Evolutionary conservation across 2,113 vertebrate genomes (phyloP), one percentile per base, ranked within the genome.

Genomic region (Erythrocercus mccallii): DNA sequence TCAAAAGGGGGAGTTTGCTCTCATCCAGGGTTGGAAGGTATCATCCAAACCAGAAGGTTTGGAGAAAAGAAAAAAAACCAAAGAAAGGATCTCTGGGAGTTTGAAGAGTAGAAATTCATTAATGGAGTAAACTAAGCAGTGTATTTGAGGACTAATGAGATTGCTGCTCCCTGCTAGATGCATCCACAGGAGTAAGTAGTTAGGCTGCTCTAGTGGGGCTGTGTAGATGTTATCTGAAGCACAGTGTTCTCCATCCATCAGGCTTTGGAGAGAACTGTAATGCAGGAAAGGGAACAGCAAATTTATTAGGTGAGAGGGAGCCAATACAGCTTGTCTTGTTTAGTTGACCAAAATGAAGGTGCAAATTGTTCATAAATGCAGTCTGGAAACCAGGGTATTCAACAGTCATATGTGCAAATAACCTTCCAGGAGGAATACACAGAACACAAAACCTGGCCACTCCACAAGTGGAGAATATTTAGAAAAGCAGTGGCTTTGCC

Each of bases 121-220:
- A 68, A 24, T 2, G 1, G 4, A 48, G 22, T 72, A 76, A 72
- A 51, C 0, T 3, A 93, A 60, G 54, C 0, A 1, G 7, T 71
- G 24, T 19, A 18, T 86, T 60, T 78, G 33, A 51, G 44, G 37
- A 38, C 12, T 48, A 23, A 10, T 0, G 16, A 42, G 45, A 62
- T 11, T 50, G 19, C 10, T 2, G 0, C 15, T 62, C 11, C 47
- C 19, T 80, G 15, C 45, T 65, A 23, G 30, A 24, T 0, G 3
- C 22, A 35, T 40, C 27, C 27, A 8, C 13, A 37, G 28, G 37
- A 72, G 25, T 40, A 40, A 38, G 31, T 47, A 38, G 20, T 25
- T 79, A 53, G 40, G 25, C n/a, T 81, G 31, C 37, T 72, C 38
- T 79, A 28, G 28, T 3, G 0, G 15, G 31, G 2, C 42, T 80